Percentiles rank a stretch among this genome's conserved stretches.
Evolutionary conservation across 2,797 vertebrate species (phyloP).

Genomic region (Tokudaia muenninki): DNA sequence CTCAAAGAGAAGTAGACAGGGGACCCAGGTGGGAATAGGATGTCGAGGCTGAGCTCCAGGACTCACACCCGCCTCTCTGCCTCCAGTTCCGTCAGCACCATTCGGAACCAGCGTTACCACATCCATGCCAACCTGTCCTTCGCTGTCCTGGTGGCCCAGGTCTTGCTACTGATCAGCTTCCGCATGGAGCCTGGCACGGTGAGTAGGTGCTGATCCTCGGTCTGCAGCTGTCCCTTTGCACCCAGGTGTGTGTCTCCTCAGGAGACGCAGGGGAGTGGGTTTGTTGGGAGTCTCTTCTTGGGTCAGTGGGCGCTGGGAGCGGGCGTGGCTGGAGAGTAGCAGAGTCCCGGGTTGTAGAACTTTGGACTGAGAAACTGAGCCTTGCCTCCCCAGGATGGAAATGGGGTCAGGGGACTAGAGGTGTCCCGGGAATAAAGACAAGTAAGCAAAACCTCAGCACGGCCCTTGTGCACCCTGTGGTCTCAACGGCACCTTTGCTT

Average conservation of each 20-base stretch:
- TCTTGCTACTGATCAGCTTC: constrained; percentile 95
- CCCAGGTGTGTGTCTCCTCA: background rate
- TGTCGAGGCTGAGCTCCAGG: rapidly evolving
- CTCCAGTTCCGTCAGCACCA: constrained; percentile 96
- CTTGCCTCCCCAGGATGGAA: too few species aligned
- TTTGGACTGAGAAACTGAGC: background rate
- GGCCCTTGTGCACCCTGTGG: rapidly evolving
- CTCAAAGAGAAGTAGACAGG: background rate
- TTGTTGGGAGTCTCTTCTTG: background rate
- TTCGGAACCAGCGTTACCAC: constrained; percentile 97
- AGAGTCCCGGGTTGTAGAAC: rapidly evolving
- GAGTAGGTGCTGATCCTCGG: constrained; percentile 63
- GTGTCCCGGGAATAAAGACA: rapidly evolving
- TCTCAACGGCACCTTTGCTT: background rate
- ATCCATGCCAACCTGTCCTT: constrained; percentile 98
- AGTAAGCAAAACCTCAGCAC: background rate
- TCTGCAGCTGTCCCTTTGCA: background rate
- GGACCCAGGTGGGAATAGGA: background rate
- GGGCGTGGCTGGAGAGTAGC: background rate
- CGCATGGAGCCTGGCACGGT: constrained; percentile 93
- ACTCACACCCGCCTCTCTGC: background rate
- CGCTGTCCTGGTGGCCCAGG: constrained; percentile 95
- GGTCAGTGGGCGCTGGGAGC: background rate
- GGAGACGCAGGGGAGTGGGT: background rate
- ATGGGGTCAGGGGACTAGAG: rapidly evolving